Evolutionary conservation across 1,140 invertebrate species (phyloP), one percentile per base, ranked within the genome.

Genomic region (Whitmania pigra): DNA sequence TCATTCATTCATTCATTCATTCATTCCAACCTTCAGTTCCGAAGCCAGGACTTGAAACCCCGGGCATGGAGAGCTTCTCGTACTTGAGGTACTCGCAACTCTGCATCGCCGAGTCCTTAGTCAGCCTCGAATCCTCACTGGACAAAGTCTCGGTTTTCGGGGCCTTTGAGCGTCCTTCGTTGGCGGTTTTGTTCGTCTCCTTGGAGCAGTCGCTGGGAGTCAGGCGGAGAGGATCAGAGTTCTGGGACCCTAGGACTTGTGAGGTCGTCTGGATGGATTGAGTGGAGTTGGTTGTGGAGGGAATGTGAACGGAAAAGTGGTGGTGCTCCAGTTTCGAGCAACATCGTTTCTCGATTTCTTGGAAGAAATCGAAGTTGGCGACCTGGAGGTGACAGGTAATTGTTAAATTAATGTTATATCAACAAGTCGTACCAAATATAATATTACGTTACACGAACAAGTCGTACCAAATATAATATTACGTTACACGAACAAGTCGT

Each of bases 361-460:
- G 82, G 81, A 94, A 97, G 82, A 92, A 95, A 67, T 89, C 87
- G 82, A 87, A 88, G 82, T 97, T 96, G 15, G 93, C 92, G 75
- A 88, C 74, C 80, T 82, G 74, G 13, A 75, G 76, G 69, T 60
- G 60, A 66, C 57, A 71, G 17, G 27, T 17, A 66, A 31, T 2
- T 11, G 6, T 67, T 29, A 29, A 29, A 67, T 36, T 36, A 67
- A 67, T n/a, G n/a, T n/a, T n/a, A n/a, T n/a, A n/a, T n/a, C n/a
- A n/a, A 71, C 18, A 0, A 60, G 53, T 55, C 17, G 11, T 4
- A 15, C 17, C 15, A 15, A 82, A n/a, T n/a, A n/a, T n/a, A n/a
- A n/a, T n/a, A n/a, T n/a, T n/a, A n/a, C n/a, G n/a, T n/a, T n/a
- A n/a, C n/a, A n/a, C n/a, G n/a, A n/a, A 71, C 18, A 0, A 60